phyloP scores from a whole-genome alignment of 2,888 invertebrate species.

The Lepidocyrtinus sp. region DNA sequence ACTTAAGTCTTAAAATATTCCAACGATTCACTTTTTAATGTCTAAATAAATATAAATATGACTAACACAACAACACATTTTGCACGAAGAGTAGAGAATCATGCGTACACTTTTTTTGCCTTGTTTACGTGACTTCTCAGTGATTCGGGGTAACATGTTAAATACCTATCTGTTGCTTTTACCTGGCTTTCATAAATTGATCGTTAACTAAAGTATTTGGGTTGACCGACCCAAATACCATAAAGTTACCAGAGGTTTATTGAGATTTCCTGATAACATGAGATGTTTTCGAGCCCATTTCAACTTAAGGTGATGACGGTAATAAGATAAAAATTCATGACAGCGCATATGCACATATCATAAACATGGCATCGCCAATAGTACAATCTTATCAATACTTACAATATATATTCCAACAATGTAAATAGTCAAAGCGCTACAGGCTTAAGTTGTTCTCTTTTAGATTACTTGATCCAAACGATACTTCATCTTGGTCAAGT shows the following conservation, averaged over 20 bases:
- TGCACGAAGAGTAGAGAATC: neutral
- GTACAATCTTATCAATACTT: too few relatives aligned
- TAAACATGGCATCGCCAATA: too few relatives aligned
- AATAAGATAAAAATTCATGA: neutral
- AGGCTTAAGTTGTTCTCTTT: too few relatives aligned
- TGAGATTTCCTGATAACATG: neutral
- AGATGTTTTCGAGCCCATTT: neutral
- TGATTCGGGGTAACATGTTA: neutral
- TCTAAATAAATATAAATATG: neutral
- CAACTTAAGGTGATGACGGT: neutral
- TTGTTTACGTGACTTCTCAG: neutral
- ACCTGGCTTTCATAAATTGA: neutral
- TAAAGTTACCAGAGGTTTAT: neutral
- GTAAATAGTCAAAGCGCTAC: too few relatives aligned
- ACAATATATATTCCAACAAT: too few relatives aligned
- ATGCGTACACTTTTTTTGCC: too few relatives aligned
- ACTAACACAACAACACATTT: neutral
- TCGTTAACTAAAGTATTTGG: neutral
- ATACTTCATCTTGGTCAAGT: too few relatives aligned
- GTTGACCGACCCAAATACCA: constrained; percentile 40
- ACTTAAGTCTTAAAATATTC: neutral
- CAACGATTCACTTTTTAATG: neutral
- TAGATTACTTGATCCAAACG: too few relatives aligned
- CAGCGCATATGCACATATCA: too few relatives aligned
- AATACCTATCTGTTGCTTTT: neutral